Evolutionary conservation across 2,797 vertebrate species (phyloP).

Genomic region (Lophotriccus pileatus): DNA sequence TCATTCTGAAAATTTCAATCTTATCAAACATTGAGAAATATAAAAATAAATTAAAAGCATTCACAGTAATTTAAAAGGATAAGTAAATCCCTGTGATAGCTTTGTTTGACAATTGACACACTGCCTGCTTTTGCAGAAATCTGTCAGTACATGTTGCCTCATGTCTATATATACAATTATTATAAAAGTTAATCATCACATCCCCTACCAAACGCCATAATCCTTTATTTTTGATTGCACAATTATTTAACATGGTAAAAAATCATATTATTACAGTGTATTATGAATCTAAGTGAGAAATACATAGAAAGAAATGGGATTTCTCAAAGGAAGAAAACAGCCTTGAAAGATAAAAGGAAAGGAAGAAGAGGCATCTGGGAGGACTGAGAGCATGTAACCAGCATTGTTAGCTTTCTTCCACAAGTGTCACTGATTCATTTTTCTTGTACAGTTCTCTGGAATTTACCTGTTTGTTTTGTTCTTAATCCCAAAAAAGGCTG

Average conservation of each 20-base stretch:
- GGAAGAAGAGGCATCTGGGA: background rate
- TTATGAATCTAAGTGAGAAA: background rate
- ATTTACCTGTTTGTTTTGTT: background rate
- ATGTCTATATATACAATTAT: background rate
- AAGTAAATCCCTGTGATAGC: background rate
- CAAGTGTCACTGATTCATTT: background rate
- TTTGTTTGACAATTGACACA: background rate
- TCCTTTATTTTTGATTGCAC: background rate
- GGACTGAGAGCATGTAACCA: background rate
- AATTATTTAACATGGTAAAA: background rate
- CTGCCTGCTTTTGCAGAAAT: background rate
- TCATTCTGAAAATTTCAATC: background rate
- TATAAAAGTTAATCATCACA: background rate
- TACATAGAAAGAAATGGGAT: background rate
- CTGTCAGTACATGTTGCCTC: background rate
- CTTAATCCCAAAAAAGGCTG: background rate
- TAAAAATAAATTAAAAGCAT: background rate
- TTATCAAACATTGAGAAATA: background rate
- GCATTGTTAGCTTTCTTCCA: background rate
- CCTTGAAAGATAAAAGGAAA: background rate
- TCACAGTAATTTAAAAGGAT: background rate
- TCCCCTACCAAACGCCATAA: background rate
- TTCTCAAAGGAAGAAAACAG: background rate
- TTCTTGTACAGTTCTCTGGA: background rate
- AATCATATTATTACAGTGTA: background rate